A percentile compares a stretch with the other conserved stretches of the same genome.
Evolutionary conservation across 2,888 invertebrate species (phyloP).

Genomic region (Xanthia icteritia): DNA sequence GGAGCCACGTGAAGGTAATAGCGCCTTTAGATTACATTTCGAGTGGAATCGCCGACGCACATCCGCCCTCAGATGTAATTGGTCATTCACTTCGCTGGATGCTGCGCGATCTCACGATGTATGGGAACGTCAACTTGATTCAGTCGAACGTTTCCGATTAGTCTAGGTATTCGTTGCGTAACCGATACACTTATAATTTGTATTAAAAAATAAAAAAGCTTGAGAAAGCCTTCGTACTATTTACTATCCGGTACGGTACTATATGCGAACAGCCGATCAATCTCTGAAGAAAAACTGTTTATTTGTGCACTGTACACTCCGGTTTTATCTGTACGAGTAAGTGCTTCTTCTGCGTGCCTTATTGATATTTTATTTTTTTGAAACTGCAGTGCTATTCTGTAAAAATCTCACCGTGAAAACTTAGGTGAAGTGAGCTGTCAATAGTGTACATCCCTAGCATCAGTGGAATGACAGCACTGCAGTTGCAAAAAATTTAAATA

Average conservation of each 20-base stretch:
- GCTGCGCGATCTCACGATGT: constrained; percentile 75
- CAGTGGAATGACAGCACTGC: too few species aligned
- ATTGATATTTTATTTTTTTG: constrained; percentile 11
- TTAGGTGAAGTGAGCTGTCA: too few species aligned
- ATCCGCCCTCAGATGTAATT: constrained; percentile 82
- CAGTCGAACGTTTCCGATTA: constrained; percentile 68
- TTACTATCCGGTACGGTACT: constrained; percentile 8
- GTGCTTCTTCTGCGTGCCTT: constrained; percentile 6
- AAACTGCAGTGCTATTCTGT: too few species aligned
- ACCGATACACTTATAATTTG: constrained; percentile 41
- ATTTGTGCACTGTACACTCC: neutral
- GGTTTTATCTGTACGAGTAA: constrained; percentile 25
- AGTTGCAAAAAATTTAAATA: constrained; percentile 1
- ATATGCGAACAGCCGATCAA: constrained; percentile 11
- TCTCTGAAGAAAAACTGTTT: constrained; percentile 26
- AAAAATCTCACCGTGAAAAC: too few species aligned
- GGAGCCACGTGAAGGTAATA: constrained; percentile 78
- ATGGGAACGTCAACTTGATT: constrained; percentile 74
- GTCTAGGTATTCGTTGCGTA: constrained; percentile 60
- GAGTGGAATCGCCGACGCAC: constrained; percentile 77
- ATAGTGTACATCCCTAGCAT: too few species aligned
- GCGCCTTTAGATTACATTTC: constrained; percentile 81
- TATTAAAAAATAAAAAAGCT: constrained; percentile 20
- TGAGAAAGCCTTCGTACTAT: constrained; percentile 19
- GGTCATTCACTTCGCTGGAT: constrained; percentile 78